Conservation (phyloP, 1,140 invertebrate genomes). For the Phortica variegata region DNA sequence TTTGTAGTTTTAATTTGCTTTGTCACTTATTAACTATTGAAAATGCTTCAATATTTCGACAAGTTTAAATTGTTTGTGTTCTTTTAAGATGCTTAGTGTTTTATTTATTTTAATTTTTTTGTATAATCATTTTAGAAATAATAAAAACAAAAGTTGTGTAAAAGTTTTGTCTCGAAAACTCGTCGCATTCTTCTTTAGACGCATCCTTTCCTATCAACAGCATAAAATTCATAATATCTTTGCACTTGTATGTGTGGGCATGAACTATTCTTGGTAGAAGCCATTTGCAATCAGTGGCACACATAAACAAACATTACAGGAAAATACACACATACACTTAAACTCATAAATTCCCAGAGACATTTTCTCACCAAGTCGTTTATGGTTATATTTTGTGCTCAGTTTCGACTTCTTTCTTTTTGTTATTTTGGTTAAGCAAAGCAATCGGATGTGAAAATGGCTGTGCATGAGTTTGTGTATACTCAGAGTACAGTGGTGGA, state of each 20-base stretch:
- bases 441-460: neutral
- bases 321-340: too few species aligned
- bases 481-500: constrained; percentile 34
- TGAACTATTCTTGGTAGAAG: too few species aligned
- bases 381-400: constrained; percentile 18
- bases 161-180: too few species aligned
- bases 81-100: too few species aligned
- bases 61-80: too few species aligned
- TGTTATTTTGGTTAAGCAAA: neutral
- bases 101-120: too few species aligned
- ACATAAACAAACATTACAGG: neutral
- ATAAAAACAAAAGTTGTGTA: too few species aligned
- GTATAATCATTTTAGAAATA: too few species aligned
- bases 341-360: too few species aligned
- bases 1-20: too few species aligned
- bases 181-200: constrained; percentile 8
- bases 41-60: too few species aligned
- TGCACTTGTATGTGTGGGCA: constrained; percentile 3
- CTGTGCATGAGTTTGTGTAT: neutral
- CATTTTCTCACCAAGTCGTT: constrained; percentile 20
- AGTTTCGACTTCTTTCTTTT: neutral
- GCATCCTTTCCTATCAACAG: constrained; percentile 21
- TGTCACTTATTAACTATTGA: too few species aligned
- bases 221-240: constrained; percentile 28
- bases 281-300: constrained; percentile 1